phyloP scores from a whole-genome alignment of 2,113 vertebrate genomes.

The Hippopotamus amphibius region DNA sequence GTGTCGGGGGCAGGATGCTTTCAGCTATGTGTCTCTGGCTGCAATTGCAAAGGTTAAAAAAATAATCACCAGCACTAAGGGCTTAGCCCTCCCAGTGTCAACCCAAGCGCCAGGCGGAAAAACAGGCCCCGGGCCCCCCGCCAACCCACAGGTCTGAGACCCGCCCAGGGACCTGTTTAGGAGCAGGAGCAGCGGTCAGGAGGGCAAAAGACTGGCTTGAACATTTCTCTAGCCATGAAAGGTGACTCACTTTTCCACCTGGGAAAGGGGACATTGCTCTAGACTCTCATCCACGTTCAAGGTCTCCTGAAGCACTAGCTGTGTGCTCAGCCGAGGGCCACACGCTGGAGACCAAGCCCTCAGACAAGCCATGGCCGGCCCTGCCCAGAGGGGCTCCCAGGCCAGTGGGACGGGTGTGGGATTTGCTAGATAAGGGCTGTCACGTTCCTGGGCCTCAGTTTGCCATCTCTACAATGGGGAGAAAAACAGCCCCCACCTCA shows the following conservation, averaged over 20 bases:
- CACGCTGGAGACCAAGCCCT: accelerated
- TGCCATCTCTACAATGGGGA: neutral
- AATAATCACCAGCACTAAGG: neutral
- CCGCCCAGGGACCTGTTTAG: neutral
- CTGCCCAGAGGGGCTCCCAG: neutral
- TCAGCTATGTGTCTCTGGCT: neutral
- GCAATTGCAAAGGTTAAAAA: slow-evolving; percentile 56
- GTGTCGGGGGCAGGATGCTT: neutral
- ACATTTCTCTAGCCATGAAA: neutral
- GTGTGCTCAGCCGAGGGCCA: neutral
- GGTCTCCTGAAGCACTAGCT: neutral
- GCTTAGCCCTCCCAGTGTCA: neutral
- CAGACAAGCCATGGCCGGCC: neutral
- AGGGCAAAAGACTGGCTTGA: neutral
- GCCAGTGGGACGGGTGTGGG: accelerated
- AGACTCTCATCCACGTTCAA: too few relatives aligned
- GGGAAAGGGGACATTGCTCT: neutral
- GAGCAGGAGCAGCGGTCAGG: neutral
- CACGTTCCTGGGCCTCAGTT: neutral
- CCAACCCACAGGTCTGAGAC: neutral
- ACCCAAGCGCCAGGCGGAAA: neutral
- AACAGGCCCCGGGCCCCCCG: neutral
- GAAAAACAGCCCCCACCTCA: neutral
- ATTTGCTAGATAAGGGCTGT: neutral
- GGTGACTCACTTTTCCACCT: neutral